Evolutionary conservation across 2,888 invertebrate genomes (phyloP), one percentile per base, ranked within the genome.

Genomic region (Drosophila neotestacea): DNA sequence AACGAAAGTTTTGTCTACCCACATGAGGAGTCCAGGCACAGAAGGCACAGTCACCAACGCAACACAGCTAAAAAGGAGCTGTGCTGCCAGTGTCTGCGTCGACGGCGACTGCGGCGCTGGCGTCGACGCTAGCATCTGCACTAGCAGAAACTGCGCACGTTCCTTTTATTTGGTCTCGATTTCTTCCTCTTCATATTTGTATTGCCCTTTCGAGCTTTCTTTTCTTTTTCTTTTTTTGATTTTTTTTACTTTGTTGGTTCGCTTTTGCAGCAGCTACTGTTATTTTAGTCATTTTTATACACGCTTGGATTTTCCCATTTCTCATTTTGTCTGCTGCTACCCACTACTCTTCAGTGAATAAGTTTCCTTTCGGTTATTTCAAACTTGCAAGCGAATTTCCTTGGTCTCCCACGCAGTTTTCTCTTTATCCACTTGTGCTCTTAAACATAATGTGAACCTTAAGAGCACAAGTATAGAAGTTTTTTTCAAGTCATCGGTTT

Each of bases 1-100:
- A 88, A 77, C 79, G 88, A 88, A 90, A 88, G 84, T 86, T 79
- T 75, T 74, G 68, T 64, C 71, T 82, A 69, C 70, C 76, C 84
- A 75, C 81, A 82, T 72, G 70, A 69, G 70, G 44, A 52, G 55
- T 30, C 52, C 70, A 59, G 50, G 61, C 65, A 62, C 64, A 59
- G 32, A 32, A 6, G 7, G 9, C 32, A n/a, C 36, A 22, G 22
- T 22, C 22, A 47, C 41, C 48, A 47, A 60, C 55, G 32, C 50
- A 52, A 41, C 50, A 56, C 39, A 55, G 38, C n/a, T n/a, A 32
- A 32, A 32, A 32, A 62, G 32, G 13, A 34, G 47, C 71, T 44
- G 54, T 50, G 54, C 65, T 56, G 65, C 51, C 56, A 38, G n/a
- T 32, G 69, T 22, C 56, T 27, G 48, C 47, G 59, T 38, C 42